These are phyloP conservation scores for Natator depressus DNA, from an alignment of 2,113 vertebrate genomes.

Conservation along the genomic window DNA sequence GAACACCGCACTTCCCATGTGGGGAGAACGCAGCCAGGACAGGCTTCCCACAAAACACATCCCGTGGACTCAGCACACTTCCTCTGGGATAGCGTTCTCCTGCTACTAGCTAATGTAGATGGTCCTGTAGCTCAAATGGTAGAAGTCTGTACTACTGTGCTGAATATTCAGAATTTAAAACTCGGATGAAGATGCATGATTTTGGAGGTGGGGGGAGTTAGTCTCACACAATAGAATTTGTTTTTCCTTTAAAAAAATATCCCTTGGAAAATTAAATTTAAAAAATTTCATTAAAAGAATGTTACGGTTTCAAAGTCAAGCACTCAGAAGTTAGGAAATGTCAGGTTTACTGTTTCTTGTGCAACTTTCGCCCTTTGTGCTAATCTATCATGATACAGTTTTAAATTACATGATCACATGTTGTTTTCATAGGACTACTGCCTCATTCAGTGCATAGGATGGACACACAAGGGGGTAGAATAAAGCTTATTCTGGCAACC, in stretches of 20 bases:
- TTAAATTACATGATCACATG: fast-evolving
- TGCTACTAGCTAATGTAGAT: neutral
- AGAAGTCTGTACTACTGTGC: neutral
- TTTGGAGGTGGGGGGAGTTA: neutral
- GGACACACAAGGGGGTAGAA: neutral
- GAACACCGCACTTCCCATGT: neutral
- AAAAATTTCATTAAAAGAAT: neutral
- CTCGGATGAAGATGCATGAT: neutral
- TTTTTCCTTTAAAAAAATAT: neutral
- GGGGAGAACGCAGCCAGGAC: neutral
- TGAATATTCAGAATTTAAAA: neutral
- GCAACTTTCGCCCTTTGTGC: neutral
- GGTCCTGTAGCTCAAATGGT: neutral
- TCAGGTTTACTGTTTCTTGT: neutral
- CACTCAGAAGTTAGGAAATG: neutral
- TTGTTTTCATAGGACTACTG: neutral
- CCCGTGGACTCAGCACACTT: neutral
- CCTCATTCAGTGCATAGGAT: fast-evolving
- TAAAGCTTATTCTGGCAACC: neutral
- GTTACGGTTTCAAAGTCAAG: neutral
- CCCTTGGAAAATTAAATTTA: neutral
- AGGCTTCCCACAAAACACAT: neutral
- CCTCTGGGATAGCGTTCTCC: neutral
- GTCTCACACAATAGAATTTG: neutral
- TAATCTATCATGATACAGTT: fast-evolving